Evolutionary conservation across 2,113 vertebrate species (phyloP).

Genomic region (Xiphias gladius): DNA sequence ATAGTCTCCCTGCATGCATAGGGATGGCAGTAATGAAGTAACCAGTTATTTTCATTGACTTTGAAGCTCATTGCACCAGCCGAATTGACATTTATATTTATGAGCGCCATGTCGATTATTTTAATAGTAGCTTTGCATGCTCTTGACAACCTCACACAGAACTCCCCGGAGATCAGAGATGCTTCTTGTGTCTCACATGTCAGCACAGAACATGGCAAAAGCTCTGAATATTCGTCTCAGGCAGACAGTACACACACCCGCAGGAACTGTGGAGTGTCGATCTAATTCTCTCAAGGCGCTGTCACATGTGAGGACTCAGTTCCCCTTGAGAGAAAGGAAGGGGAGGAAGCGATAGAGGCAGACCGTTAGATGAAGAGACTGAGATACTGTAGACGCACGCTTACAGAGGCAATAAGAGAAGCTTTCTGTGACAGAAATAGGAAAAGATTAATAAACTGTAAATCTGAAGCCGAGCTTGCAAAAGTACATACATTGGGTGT

Average conservation of each 20-base stretch:
- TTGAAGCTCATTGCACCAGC: conserved; percentile 28
- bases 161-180: conserved; percentile 45
- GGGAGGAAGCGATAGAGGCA: conserved; percentile 39
- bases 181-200: conserved; percentile 21
- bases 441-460: background rate
- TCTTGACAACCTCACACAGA: conserved; percentile 19
- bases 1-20: background rate
- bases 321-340: conserved; percentile 38
- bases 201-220: conserved; percentile 30
- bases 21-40: background rate
- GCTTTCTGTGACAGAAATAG: background rate
- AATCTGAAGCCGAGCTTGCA: background rate
- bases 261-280: conserved; percentile 45
- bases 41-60: conserved; percentile 34
- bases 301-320: conserved; percentile 43
- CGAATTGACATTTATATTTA: conserved; percentile 28
- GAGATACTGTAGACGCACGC: conserved; percentile 30
- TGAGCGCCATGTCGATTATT: conserved; percentile 20
- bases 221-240: conserved; percentile 36
- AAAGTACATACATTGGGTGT: background rate
- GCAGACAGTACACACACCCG: conserved; percentile 17
- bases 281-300: conserved; percentile 51
- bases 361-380: conserved; percentile 38
- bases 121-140: conserved; percentile 8
- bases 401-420: conserved; percentile 2